Evolutionary conservation across 2,113 vertebrate genomes (phyloP), one percentile per base, ranked within the genome.

Genomic region (Tichodroma muraria): DNA sequence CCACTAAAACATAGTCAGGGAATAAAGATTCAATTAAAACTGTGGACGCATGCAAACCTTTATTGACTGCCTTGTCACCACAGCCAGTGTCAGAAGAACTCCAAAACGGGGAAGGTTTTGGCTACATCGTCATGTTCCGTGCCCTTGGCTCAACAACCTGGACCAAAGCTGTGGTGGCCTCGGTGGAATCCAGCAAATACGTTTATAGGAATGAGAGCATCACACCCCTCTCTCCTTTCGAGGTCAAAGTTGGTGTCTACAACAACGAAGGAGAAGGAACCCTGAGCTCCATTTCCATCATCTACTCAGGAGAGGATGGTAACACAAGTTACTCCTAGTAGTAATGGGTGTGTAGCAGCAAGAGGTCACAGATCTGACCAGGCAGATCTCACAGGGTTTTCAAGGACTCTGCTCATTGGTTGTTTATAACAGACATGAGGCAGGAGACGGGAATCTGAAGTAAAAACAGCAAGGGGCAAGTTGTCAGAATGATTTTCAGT

Each of bases 241-340:
- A 99, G 96, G 98, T 98, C 78, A 99, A 98, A 95, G 98, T 99
- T 60, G 98, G 98, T 2, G 98, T 98, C 31, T 99, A 98, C 96
- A 99, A 99, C 95, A 96, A 97, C 2, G 95, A 98, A 91, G 98
- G 98, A 45, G 98, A 99, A 94, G 99, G 99, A 8, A 97, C 97
- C 4, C 97, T 98, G 78, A 99, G 98, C 93, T 96, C 92, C 0
- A 42, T 97, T 30, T 96, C 97, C 63, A 82, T 96, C n/a, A 83
- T 98, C 88, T 98, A 98, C 94, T 98, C 98, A 3, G 99, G 99
- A 84, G 98, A 99, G 72, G 98, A 99, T 12, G 98, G 98, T 98
- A 97, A 97, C 84, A 52, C 4, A 0, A 28, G 13, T 47, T 73
- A 18, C 65, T 91, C 65, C 8, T 10, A 0, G 17, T 49, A 28